Base-by-base conservation (phyloP, 1,140 invertebrate genomes). In the Telenomus remus region DNA sequence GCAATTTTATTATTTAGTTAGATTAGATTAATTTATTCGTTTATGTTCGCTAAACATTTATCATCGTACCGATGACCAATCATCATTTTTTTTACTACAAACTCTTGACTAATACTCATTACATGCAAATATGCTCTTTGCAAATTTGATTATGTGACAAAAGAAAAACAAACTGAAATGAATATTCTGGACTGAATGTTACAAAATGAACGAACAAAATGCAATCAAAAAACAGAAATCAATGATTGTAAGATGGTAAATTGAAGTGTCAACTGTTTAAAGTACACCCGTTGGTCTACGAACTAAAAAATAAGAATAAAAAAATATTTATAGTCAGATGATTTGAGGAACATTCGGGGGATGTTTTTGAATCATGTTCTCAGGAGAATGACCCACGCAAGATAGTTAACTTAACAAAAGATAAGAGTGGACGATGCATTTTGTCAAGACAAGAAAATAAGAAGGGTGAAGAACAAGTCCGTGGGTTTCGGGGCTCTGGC, bases 331-430 rank as follows among this genome's bases (percentile, higher is more conserved):
- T 27, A 27, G 1, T 49, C n/a, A 27, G 6, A 33, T 10, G 39
- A 46, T 0, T 51, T 35, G 42, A 48, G 51, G 13, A 35, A 59
- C 72, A 75, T 64, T 75, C 72, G 39, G 49, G 43, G 63, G 39
- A 49, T 0, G 66, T 3, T 61, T 46, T 57, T 10, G 10, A 54
- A 10, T 64, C 13, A 27, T 49, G 49, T 49, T 76, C 81, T 76
- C 65, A 68, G 81, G 82, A 85, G 84, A 85, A 85, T 84, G 84
- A 85, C 82, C 82, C 84, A 80, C 79, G 70, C 79, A 73, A 47
- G 42, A n/a, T n/a, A 57, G 37, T 39, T 4, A 39, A 39, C 8
- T 68, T 35, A 72, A 46, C 14, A 66, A 73, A 39, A 75, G 59
- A 65, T 39, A 54, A 47, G 10, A 64, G 54, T 61, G 33, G 33